These are phyloP conservation scores for Cactoblastis cactorum DNA, from an alignment of 2,888 invertebrate species.

Conservation along the genomic window DNA sequence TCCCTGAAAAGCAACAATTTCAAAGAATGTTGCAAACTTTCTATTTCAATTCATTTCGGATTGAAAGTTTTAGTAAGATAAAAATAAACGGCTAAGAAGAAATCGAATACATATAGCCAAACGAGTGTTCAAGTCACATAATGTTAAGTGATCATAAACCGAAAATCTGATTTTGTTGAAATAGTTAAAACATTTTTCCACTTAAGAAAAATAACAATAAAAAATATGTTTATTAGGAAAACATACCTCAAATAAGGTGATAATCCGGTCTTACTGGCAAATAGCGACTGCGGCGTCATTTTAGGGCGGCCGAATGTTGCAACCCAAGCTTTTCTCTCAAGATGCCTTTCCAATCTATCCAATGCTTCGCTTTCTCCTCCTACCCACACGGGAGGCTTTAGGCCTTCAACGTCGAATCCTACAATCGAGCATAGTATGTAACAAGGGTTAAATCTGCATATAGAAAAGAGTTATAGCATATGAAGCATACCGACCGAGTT, in stretches of 20 bases:
- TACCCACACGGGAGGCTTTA: conserved; percentile 86
- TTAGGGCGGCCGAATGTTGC: conserved; percentile 93
- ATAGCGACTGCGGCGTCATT: conserved; percentile 91
- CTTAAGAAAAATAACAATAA: too few relatives aligned
- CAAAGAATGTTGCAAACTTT: conserved; percentile 3
- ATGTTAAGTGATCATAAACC: too few relatives aligned
- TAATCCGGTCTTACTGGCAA: conserved; percentile 90
- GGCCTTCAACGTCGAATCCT: conserved; percentile 88
- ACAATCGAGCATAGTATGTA: conserved; percentile 16
- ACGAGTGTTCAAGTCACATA: too few relatives aligned
- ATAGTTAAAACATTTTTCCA: too few relatives aligned
- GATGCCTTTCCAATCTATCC: conserved; percentile 85
- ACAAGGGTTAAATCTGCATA: background rate
- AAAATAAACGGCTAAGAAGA: too few relatives aligned
- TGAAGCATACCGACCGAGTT: conserved; percentile 80
- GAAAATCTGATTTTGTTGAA: too few relatives aligned
- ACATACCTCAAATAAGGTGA: conserved; percentile 86
- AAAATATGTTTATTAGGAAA: too few relatives aligned
- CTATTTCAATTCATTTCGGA: background rate
- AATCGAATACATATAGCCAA: too few relatives aligned
- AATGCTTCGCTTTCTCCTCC: conserved; percentile 89
- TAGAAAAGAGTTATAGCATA: background rate
- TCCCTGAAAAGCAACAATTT: conserved; percentile 1
- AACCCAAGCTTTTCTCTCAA: conserved; percentile 93
- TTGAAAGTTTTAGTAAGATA: background rate